Evolutionary conservation across 1,140 invertebrate species (phyloP), one percentile per base, ranked within the genome.

Genomic region (Cyphomyrmex costatus): DNA sequence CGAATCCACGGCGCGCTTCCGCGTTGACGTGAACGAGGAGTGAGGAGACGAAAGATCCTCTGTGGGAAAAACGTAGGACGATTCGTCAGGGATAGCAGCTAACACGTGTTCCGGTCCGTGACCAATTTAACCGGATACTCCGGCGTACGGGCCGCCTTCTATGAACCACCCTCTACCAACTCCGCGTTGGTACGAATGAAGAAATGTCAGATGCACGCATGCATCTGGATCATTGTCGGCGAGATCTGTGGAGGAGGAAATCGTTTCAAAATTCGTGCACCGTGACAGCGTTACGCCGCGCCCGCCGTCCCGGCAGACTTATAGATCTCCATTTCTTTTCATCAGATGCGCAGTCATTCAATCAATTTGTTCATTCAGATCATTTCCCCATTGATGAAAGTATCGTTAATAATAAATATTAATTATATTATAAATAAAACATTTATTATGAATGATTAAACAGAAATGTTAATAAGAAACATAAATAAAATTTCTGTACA

Each of bases 81-180:
- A 94, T 94, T 93, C 92, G 93, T 93, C 92, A 94, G 88, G 94
- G 91, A 92, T 93, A 92, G 92, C 86, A 74, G 89, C 74, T 79
- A 92, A 92, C 92, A 92, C 93, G 93, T 94, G 92, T 92, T 90
- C 88, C 88, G 86, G 66, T 83, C 93, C 94, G 93, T 95, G 92
- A 94, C 94, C 91, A 95, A 95, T 95, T 93, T 93, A 94, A 94
- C 94, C 94, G 94, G 94, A 95, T 95, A 95, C 92, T 89, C 61
- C 12, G 73, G 60, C 49, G 53, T 73, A 42, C 42, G 66, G 30
- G 60, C 65, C 58, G 30, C 36, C 36, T 73, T 66, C 68, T 63
- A 76, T 56, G 78, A 87, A 56, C 88, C 82, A 88, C 88, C 86
- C 86, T 82, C 88, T 70, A 82, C 27, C 74, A 56, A 12, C 27